Evolutionary conservation across 1,140 invertebrate species (phyloP), one percentile per base, ranked within the genome.

Genomic region (Caenorhabditis latens): DNA sequence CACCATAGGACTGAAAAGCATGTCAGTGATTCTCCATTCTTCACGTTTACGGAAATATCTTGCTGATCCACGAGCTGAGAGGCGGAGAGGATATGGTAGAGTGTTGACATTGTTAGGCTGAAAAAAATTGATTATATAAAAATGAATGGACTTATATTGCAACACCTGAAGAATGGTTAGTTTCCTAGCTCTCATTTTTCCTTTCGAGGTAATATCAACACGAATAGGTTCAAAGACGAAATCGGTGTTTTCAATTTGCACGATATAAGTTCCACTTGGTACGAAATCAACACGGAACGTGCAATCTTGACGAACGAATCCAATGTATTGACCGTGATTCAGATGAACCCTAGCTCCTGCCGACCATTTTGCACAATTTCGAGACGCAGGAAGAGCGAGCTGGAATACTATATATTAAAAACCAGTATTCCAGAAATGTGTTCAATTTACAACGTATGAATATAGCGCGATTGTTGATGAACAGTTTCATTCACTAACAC

Each of bases 131-230:
- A 53, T 46, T 90, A 84, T n/a, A n/a, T n/a, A 65, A 21, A 24
- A 48, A 32, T 6, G 55, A 21, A 43, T 65, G 19, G 0, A 21
- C 13, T 24, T 75, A 21, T 8, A 2, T 8, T 75, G 42, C 19
- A n/a, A 95, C 0, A 96, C 96, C 93, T 99, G 97, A 83, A 99
- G 95, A 91, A 97, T 95, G 93, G 99, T 99, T 0, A 99, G 95
- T 94, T 96, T 97, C 71, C 98, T 94, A 0, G 97, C 97, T 89
- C 98, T 94, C 89, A 96, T 97, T 93, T 99, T 99, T 40, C 98
- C 98, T 93, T 97, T 98, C 0, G 95, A 96, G 92, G 97, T 98
- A 75, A 99, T 97, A 93, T 99, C 97, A 0, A 99, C 96, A 87
- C 97, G 94, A 2, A 97, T 95, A 7, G 96, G 96, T 90, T 98